A percentile compares a stretch with the other conserved stretches of the same genome.
Conservation (phyloP, 1,140 invertebrate genomes). For the Pentalonia nigronervosa region DNA sequence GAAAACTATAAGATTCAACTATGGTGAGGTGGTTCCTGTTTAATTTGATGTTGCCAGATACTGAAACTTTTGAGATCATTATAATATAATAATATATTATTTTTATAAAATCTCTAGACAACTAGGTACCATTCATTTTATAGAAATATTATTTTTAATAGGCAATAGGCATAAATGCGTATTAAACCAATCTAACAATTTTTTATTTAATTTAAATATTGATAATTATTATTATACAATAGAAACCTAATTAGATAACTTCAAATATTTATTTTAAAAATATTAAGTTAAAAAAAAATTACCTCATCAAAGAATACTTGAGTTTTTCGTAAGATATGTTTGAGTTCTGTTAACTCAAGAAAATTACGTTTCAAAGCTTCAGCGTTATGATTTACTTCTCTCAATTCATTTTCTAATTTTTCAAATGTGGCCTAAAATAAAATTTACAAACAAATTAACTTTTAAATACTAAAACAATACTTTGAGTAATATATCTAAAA, state of each 20-base stretch:
- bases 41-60: constrained; percentile 50
- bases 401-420: constrained; percentile 91
- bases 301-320: constrained; percentile 99
- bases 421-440: constrained; percentile 87
- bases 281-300: constrained; percentile 64
- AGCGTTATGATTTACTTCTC: constrained; percentile 97
- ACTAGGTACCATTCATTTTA: constrained; percentile 33
- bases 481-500: background rate
- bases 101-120: constrained; percentile 29
- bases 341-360: constrained; percentile 93
- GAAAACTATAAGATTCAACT: background rate
- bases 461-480: background rate
- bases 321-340: constrained; percentile 94
- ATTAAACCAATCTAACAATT: background rate
- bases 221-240: background rate
- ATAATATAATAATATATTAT: constrained; percentile 49
- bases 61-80: constrained; percentile 51
- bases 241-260: constrained; percentile 29
- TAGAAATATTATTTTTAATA: background rate
- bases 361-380: constrained; percentile 96
- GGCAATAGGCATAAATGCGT: constrained; percentile 9
- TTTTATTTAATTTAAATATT: constrained; percentile 5
- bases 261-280: constrained; percentile 14
- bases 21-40: constrained; percentile 54
- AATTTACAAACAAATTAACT: constrained; percentile 30